Percentiles rank a stretch among this genome's conserved stretches.
Evolutionary conservation across 2,888 invertebrate species (phyloP).

Genomic region (Yponomeuta cagnagella): DNA sequence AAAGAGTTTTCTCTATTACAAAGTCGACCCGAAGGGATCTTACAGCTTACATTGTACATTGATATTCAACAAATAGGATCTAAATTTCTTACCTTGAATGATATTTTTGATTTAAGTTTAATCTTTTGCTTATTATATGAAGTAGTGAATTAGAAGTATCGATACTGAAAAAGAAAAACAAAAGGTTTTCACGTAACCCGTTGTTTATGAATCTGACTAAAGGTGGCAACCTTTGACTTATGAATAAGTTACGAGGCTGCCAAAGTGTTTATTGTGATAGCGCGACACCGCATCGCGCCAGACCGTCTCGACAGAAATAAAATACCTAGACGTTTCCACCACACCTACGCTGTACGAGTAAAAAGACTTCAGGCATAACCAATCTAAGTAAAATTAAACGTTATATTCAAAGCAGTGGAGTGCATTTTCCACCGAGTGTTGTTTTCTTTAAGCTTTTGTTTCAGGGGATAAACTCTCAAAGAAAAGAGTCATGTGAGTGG

Average conservation of each 20-base stretch:
- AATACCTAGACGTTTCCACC: conserved; percentile 70
- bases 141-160: too few relatives aligned
- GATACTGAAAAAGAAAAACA: background rate
- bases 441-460: conserved; percentile 34
- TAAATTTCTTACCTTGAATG: too few relatives aligned
- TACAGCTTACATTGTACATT: too few relatives aligned
- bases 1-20: too few relatives aligned
- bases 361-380: background rate
- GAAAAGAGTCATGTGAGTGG: conserved; percentile 42
- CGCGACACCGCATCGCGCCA: conserved; percentile 45
- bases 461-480: conserved; percentile 35
- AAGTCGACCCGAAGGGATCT: too few relatives aligned
- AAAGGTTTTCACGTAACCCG: background rate
- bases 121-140: too few relatives aligned
- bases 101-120: too few relatives aligned
- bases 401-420: conserved; percentile 11
- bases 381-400: background rate
- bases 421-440: background rate
- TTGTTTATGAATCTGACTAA: conserved; percentile 21
- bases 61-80: too few relatives aligned
- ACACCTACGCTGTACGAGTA: conserved; percentile 41
- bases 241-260: conserved; percentile 59
- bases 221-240: conserved; percentile 42
- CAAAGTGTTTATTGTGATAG: conserved; percentile 69
- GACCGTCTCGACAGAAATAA: conserved; percentile 60